Evolutionary conservation across 92 coral and sea anemone genomes (phyloP), one percentile per base, ranked within the genome.

Genomic region (Umimayanthus chanpuru): DNA sequence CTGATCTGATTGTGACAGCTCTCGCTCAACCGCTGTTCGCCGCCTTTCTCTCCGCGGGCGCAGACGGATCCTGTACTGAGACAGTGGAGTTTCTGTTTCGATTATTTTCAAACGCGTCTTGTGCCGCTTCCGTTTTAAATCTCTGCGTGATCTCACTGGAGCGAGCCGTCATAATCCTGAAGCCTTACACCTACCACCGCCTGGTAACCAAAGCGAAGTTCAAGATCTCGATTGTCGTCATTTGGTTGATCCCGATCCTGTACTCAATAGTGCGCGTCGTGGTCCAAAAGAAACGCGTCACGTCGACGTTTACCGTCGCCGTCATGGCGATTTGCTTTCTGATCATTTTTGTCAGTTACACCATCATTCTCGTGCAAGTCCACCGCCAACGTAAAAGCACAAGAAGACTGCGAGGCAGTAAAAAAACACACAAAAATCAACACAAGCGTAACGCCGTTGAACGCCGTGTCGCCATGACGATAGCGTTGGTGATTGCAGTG

Each of bases 401-500:
- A 68, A 88, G 78, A n/a, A 91, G 89, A 50, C 65, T 87, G 49
- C 89, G 85, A 32, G 87, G 93, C n/a, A 86, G 88, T 20, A 30
- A 68, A 10, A 77, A 44, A 8, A 18, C 72, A 56, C 2, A 20
- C 89, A 78, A 89, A 38, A 82, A 82, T 12, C 71, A 87, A 87
- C 64, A 71, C 64, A 78, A 39, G 68, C 91, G 85, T 4, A 88
- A 80, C 87, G 81, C 64, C 77, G 87, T 94, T 61, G 98, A 94
- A 68, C 92, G 96, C 73, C 98, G 98, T 53, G 96, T 94, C 65
- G 94, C 98, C 80, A 90, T 93, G 88, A 94, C 98, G 68, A 88
- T 94, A 65, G 96, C 93, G 36, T 81, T 94, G 70, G 96, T 94
- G 50, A 94, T 94, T 76, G 77, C 86, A 1, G 91, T 94, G 5